Evolutionary conservation across 2,797 vertebrate species (phyloP).

Genomic region (Pempheris klunzingeri): DNA sequence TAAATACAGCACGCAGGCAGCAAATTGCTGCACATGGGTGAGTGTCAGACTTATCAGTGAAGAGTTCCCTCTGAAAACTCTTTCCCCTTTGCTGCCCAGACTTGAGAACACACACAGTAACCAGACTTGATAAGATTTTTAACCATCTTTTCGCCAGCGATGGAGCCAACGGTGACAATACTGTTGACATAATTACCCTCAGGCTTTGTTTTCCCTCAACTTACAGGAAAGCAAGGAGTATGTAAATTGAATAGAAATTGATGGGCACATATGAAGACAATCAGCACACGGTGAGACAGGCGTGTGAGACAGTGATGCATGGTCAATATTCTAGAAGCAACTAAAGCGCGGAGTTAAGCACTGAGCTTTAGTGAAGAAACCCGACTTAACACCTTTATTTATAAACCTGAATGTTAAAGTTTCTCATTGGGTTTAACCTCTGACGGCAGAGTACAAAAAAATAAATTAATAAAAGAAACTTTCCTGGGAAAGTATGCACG

Average conservation of each 20-base stretch:
- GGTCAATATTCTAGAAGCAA: constrained; percentile 23
- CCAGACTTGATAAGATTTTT: constrained; percentile 49
- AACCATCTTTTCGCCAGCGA: constrained; percentile 29
- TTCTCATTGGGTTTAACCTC: neutral
- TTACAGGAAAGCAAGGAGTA: constrained; percentile 9
- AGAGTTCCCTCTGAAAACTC: constrained; percentile 32
- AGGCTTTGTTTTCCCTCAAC: constrained; percentile 28
- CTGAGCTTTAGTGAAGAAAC: constrained; percentile 17
- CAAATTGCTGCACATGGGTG: constrained; percentile 31
- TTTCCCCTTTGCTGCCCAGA: neutral
- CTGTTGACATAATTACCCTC: constrained; percentile 51
- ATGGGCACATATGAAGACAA: constrained; percentile 27
- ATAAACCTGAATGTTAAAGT: neutral
- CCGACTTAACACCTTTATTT: constrained; percentile 4
- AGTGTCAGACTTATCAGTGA: constrained; percentile 35
- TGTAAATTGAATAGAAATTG: constrained; percentile 43
- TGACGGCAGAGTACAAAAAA: neutral
- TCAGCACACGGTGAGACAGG: constrained; percentile 20
- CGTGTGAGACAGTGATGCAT: constrained; percentile 25
- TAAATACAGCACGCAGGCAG: constrained; percentile 56
- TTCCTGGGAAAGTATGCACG: neutral
- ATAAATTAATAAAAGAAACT: too few species aligned
- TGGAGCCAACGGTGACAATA: constrained; percentile 29
- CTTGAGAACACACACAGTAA: constrained; percentile 19
- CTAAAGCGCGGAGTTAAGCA: constrained; percentile 7